Base-by-base conservation (phyloP, 2,888 invertebrate species). In the Phyllotreta striolata region DNA sequence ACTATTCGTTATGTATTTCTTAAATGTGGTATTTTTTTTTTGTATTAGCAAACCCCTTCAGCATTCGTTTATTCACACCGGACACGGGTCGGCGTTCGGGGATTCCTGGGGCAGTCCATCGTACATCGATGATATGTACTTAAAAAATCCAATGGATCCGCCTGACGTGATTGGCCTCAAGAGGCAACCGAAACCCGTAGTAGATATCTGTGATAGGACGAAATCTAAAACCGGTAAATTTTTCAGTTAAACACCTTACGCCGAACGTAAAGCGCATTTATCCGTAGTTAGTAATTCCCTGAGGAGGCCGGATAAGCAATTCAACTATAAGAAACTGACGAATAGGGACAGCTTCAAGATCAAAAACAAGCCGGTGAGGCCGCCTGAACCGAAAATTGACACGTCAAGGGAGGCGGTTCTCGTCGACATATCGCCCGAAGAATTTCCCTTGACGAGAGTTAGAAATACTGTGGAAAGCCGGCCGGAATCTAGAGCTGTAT, bases 61-160 rank as follows among this genome's bases (percentile, higher is more conserved):
- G 72, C 90, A 93, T 77, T 92, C 93, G 0, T 91, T 94, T 71
- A 91, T 94, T 59, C 95, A 94, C 75, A 90, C 94, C 0, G 90
- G 90, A 0, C 89, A 90, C 66, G 90, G 90, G 0, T 87, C 89
- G 8, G 87, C 90, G 0, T 88, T 88, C 70, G 91, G 91, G 1
- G 89, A 90, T 71, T 89, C 90, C 5, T 96, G 95, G 95, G 95
- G 95, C 0, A 89, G 89, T 74, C 92, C 93, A 0, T 86, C 87
- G 1, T 85, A 84, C 63, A 92, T 95, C 66, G 94, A 94, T 76
- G 89, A 91, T 79, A 88, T 91, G 72, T 92, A 91, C 77, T 80
- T 92, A 59, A 83, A 87, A 56, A 91, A 91, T 80, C 91, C 91
- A 0, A 90, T 91, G 90, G 87, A 87, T 70, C 89, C 89, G 0